Conservation (phyloP, 30 jellyfish, hydroid and myxozoan genomes). For the Aurelia sp. region DNA sequence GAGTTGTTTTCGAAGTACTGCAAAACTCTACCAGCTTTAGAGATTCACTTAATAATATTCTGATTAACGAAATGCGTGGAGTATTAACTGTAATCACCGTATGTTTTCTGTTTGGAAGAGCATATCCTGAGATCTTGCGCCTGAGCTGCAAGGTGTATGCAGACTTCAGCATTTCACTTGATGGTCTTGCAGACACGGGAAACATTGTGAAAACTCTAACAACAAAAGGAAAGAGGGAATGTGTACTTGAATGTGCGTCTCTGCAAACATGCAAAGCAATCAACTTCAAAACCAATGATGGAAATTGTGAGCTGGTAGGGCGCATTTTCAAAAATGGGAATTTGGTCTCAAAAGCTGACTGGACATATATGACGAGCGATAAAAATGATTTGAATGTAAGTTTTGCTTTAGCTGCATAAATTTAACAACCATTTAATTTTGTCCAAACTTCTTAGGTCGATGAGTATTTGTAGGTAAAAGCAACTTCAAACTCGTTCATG, state of each 20-base stretch:
- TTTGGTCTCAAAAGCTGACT: conserved; percentile 7
- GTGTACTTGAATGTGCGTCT: conserved; percentile 26
- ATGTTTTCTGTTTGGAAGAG: background rate
- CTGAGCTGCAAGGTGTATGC: conserved; percentile 6
- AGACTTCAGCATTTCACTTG: conserved; percentile 13
- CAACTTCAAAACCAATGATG: conserved; percentile 1
- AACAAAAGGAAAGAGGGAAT: conserved; percentile 12
- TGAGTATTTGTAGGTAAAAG: no score
- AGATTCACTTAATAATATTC: no score
- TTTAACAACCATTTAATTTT: no score
- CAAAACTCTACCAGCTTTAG: no score
- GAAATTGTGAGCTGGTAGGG: conserved; percentile 31
- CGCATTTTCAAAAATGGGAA: background rate
- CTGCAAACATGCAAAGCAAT: conserved; percentile 10
- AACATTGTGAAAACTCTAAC: background rate
- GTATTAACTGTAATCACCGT: no score
- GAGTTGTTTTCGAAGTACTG: no score
- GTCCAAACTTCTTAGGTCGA: no score
- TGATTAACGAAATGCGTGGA: no score
- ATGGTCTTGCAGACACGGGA: conserved; percentile 1
- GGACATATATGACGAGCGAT: conserved; percentile 32
- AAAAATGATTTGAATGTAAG: background rate
- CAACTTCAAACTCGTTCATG: no score
- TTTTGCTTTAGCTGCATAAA: background rate
- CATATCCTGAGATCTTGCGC: background rate